phyloP scores from a whole-genome alignment of 2,113 vertebrate species.

The Butorides virescens region DNA sequence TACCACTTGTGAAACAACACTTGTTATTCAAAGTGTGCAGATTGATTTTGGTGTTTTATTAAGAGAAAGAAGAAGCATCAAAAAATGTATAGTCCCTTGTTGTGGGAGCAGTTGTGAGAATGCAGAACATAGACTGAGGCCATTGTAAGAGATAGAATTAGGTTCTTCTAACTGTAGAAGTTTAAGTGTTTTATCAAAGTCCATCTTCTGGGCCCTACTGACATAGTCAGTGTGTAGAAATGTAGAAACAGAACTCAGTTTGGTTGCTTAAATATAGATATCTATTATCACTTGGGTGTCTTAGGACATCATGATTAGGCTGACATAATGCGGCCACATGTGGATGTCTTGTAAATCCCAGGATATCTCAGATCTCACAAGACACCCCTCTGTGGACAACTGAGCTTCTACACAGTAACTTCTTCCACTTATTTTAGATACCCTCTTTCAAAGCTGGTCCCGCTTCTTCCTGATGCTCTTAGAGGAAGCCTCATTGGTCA shows the following conservation, averaged over 20 bases:
- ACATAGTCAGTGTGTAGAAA: background rate
- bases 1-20: background rate
- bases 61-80: background rate
- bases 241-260: background rate
- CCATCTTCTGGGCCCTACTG: background rate
- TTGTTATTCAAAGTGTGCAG: background rate
- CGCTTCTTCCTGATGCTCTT: background rate
- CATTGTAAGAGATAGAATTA: background rate
- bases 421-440: background rate
- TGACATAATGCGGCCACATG: background rate
- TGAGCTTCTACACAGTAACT: background rate
- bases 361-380: background rate
- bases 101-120: background rate
- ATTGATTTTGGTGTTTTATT: background rate
- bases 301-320: background rate
- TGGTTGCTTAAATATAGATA: background rate
- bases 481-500: accelerated
- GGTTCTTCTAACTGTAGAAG: background rate
- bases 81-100: background rate
- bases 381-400: background rate
- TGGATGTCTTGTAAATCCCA: background rate
- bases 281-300: background rate
- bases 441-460: background rate
- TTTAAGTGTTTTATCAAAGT: background rate
- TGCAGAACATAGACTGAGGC: background rate